A percentile compares a stretch with the other conserved stretches of the same genome.
Conservation (phyloP, 2,113 vertebrate species). For the Circaetus gallicus region DNA sequence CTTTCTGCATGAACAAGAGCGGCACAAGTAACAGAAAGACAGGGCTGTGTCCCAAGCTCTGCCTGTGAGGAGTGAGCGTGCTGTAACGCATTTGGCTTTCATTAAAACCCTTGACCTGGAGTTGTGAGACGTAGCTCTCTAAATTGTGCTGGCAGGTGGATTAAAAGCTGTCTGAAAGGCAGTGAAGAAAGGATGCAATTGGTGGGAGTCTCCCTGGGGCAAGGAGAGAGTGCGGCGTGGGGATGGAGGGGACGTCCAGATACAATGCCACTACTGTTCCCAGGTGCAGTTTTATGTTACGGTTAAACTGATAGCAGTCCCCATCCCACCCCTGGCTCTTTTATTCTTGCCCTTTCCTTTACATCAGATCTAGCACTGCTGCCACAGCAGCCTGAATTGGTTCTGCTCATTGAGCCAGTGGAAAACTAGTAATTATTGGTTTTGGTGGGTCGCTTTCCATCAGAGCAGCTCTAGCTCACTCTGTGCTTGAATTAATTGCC, state of each 20-base stretch:
- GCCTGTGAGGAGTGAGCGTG: not conserved
- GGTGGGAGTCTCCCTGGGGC: not conserved
- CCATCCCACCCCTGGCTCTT: not conserved
- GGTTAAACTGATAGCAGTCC: not conserved
- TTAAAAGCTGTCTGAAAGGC: not conserved
- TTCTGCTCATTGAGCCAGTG: not conserved
- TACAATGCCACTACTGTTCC: not conserved
- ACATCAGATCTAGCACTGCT: not conserved
- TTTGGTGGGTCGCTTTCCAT: not conserved
- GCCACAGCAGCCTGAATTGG: not conserved
- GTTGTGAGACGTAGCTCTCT: not conserved
- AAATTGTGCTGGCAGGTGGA: slow-evolving; percentile 18
- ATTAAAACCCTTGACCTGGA: not conserved
- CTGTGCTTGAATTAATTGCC: not conserved
- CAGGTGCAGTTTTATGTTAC: not conserved
- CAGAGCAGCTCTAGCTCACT: not conserved
- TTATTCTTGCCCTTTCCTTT: not conserved
- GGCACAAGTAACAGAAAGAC: not conserved
- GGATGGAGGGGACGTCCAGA: not conserved
- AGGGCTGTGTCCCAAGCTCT: not conserved
- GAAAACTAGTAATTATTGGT: not conserved
- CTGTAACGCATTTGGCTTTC: not conserved
- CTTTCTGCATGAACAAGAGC: not conserved
- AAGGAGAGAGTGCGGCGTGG: not conserved
- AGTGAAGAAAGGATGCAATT: not conserved